Base-by-base conservation (phyloP, 2,888 invertebrate species). In the Penaeus monodon region DNA sequence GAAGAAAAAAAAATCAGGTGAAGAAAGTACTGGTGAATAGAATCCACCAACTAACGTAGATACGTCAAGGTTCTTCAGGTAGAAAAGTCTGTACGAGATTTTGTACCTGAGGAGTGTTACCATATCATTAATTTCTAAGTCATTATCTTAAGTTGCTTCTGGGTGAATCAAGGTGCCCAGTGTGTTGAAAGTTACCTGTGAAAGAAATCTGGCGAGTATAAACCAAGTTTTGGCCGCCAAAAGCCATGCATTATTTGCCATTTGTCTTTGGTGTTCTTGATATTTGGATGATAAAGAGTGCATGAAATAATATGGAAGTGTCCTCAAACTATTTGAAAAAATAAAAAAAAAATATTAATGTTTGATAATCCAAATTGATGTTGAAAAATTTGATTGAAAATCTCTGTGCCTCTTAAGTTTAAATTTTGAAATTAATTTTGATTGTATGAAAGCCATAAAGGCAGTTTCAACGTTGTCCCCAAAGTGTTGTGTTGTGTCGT, bases 121-220 rank as follows among this genome's bases (percentile, higher is more conserved):
- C 86, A 86, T 86, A 86, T 86, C 86, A 86, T 68, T 86, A 86
- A 86, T 86, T 73, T 86, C 86, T 86, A 86, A 86, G 86, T 86
- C 86, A 86, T 82, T 86, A 86, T 49, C 27, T 82, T 86, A 70
- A 86, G 86, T 86, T 86, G 49, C 73, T 73, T 74, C 64, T 64
- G 33, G 38, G 82, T 82, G 74, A 82, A 57, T 38, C 65, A 66
- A 80, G 38, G n/a, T n/a, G 38, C 63, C 74, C 22, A 77, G 27
- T 33, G 27, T 63, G 29, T 20, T 17, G 24, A 17, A 77, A 77
- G 57, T n/a, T 27, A 57, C 57, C n/a, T 33, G 57, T 57, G 57
- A 57, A 57, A 57, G 57, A 57, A 57, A 57, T 57, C 17, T 57
- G 57, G 57, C 57, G 17, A 57, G 17, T 57, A 57, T 57, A 57